Evolutionary conservation across 2,113 vertebrate genomes (phyloP).

Genomic region (Leptobrachium leishanense): DNA sequence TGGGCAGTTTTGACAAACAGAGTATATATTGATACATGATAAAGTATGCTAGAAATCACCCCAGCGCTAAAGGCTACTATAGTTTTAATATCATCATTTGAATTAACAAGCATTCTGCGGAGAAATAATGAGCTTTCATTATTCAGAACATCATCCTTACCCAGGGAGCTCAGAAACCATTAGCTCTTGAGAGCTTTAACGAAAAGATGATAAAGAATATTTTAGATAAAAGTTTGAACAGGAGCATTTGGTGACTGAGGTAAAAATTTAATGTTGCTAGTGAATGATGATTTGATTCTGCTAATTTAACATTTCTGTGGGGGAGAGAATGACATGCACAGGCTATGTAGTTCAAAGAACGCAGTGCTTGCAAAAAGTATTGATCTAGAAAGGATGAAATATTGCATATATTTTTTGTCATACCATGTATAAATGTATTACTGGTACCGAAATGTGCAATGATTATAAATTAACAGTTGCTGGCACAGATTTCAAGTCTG

Average conservation of each 20-base stretch:
- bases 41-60: slow-evolving; percentile 99
- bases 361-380: neutral
- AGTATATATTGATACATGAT: slow-evolving; percentile 99
- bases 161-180: slow-evolving; percentile 98
- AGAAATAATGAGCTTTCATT: slow-evolving; percentile 99
- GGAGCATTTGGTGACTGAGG: slow-evolving; percentile 96
- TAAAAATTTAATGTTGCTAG: slow-evolving; percentile 95
- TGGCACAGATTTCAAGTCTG: too few relatives aligned
- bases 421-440: too few relatives aligned
- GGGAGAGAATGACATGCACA: slow-evolving; percentile 39
- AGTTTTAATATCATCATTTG: slow-evolving; percentile 99
- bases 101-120: slow-evolving; percentile 99
- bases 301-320: slow-evolving; percentile 35
- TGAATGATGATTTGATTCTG: slow-evolving; percentile 82
- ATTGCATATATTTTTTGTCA: neutral
- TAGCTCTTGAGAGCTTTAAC: slow-evolving; percentile 99
- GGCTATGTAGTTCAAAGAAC: slow-evolving; percentile 5
- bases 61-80: slow-evolving; percentile 99
- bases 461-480: too few relatives aligned
- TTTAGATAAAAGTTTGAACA: slow-evolving; percentile 99
- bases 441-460: too few relatives aligned
- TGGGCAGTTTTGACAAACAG: slow-evolving; percentile 99
- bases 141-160: slow-evolving; percentile 99
- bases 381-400: neutral
- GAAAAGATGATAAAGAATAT: slow-evolving; percentile 99